These are phyloP conservation scores for Ictalurus punctatus DNA, from an alignment of 2,113 vertebrate species.

Conservation along the genomic window DNA sequence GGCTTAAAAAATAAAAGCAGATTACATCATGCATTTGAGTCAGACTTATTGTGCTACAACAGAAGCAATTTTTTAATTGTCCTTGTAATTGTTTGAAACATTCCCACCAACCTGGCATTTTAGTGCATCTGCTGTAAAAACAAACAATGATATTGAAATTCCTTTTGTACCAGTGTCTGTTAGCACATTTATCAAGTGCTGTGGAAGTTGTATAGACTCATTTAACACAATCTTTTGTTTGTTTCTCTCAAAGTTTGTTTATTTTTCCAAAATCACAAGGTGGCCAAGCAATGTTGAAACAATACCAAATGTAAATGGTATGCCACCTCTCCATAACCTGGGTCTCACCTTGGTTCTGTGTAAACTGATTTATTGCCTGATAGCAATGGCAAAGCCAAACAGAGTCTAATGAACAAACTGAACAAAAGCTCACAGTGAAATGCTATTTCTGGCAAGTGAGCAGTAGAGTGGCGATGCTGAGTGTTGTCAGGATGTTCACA, in stretches of 20 bases:
- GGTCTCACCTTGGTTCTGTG: slow-evolving; percentile 6
- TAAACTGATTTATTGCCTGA: slow-evolving; percentile 30
- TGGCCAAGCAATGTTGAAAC: background rate
- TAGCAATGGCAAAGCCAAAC: slow-evolving; percentile 9
- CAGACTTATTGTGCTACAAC: background rate
- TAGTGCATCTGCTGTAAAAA: background rate
- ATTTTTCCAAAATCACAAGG: background rate
- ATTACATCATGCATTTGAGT: background rate
- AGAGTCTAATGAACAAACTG: background rate
- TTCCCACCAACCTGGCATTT: background rate
- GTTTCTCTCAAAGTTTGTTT: slow-evolving; percentile 12
- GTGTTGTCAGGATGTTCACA: slow-evolving; percentile 28
- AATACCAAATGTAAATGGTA: background rate
- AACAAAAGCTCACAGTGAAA: background rate
- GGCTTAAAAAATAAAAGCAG: background rate
- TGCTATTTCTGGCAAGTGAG: slow-evolving; percentile 11
- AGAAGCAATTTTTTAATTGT: background rate
- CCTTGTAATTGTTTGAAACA: background rate
- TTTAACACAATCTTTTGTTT: slow-evolving; percentile 6
- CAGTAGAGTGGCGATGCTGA: background rate
- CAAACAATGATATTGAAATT: background rate
- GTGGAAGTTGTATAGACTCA: background rate
- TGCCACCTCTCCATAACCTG: background rate
- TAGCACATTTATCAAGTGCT: background rate
- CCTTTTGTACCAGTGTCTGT: background rate